Evolutionary conservation across 2,113 vertebrate species (phyloP).

Genomic region (Pterocles gutturalis): DNA sequence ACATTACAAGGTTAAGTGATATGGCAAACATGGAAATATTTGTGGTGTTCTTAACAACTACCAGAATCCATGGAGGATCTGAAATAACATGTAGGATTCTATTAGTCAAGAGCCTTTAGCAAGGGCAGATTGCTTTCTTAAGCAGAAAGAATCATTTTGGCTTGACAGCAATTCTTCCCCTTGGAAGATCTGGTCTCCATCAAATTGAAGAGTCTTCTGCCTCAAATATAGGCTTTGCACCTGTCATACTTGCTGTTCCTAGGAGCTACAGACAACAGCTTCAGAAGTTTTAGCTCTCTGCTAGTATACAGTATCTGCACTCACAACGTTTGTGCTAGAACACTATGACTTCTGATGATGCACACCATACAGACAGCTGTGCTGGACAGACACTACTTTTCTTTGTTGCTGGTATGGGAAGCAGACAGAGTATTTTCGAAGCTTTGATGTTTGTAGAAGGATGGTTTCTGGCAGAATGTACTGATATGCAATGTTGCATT

Average conservation of each 20-base stretch:
- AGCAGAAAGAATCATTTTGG: slow-evolving; percentile 20
- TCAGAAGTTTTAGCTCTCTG: slow-evolving; percentile 56
- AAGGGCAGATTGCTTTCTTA: slow-evolving; percentile 41
- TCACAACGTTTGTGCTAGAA: slow-evolving; percentile 62
- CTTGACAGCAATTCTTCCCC: slow-evolving; percentile 24
- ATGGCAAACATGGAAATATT: slow-evolving; percentile 23
- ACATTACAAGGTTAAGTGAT: slow-evolving; percentile 84
- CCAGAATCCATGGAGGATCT: slow-evolving; percentile 69
- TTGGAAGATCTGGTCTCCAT: slow-evolving; percentile 48
- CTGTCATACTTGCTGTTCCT: slow-evolving; percentile 64
- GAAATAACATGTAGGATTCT: slow-evolving; percentile 67
- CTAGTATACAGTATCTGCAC: slow-evolving; percentile 55
- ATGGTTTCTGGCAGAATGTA: slow-evolving; percentile 55
- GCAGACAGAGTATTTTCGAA: background rate
- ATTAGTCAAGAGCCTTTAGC: slow-evolving; percentile 64
- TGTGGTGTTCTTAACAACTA: slow-evolving; percentile 44
- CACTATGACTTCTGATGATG: slow-evolving; percentile 51
- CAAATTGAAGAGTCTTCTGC: slow-evolving; percentile 54
- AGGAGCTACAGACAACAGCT: slow-evolving; percentile 68
- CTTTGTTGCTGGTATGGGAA: slow-evolving; percentile 25
- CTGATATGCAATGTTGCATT: background rate
- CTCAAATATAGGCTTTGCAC: slow-evolving; percentile 70
- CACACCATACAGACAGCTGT: slow-evolving; percentile 40
- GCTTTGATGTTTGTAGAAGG: slow-evolving; percentile 39
- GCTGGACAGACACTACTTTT: slow-evolving; percentile 46